A percentile compares a stretch with the other conserved stretches of the same genome.
These are phyloP conservation scores for Yoshiicerus persimilis DNA, from an alignment of 1,140 invertebrate genomes.

Conservation along the genomic window DNA sequence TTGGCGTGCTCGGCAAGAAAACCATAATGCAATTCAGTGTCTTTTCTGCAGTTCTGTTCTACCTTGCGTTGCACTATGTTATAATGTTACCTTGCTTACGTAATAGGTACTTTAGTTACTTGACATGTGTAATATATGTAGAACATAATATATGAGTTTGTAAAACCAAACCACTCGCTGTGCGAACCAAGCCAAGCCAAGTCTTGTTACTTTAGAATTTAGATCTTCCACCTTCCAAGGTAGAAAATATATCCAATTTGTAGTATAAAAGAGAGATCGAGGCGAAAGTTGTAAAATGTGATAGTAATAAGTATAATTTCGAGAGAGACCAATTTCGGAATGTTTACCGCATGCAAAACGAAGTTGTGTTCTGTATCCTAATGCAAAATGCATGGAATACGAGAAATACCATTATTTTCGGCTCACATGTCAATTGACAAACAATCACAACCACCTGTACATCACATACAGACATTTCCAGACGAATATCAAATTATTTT, in stretches of 20 bases:
- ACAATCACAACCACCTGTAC: constrained; percentile 2
- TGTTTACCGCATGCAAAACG: too few species aligned
- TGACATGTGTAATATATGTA: background rate
- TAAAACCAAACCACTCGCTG: background rate
- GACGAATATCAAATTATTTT: background rate
- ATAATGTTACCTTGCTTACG: background rate
- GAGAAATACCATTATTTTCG: background rate
- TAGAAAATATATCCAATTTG: background rate
- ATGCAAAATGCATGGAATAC: background rate
- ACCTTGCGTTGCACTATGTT: background rate
- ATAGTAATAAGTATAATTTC: background rate
- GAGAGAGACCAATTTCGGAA: too few species aligned
- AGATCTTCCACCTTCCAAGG: background rate
- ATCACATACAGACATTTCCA: background rate
- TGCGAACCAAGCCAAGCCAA: too few species aligned
- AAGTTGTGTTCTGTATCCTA: too few species aligned
- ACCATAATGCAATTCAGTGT: background rate
- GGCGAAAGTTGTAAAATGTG: background rate
- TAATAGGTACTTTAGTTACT: background rate
- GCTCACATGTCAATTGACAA: background rate
- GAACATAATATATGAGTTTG: background rate
- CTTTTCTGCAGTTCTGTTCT: background rate
- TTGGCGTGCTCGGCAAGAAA: background rate
- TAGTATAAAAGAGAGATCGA: too few species aligned
- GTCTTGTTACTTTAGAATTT: background rate